Evolutionary conservation across 2,797 vertebrate species (phyloP), one percentile per base, ranked within the genome.

Genomic region (Periophthalmus magnuspinnatus): DNA sequence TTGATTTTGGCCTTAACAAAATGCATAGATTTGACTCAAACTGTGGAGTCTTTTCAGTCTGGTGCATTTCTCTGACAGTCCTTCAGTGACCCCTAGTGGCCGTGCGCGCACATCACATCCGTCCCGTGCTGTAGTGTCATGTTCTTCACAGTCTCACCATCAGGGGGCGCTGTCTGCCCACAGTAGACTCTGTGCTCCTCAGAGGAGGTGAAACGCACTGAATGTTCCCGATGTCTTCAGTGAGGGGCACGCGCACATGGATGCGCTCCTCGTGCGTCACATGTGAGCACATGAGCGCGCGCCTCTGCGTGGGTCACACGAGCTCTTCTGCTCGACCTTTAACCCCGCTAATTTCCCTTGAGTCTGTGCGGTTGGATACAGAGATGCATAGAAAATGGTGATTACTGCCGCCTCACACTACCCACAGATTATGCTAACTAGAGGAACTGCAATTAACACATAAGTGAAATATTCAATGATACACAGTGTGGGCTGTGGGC

Each of bases 401-500:
- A 88, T 88, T 82, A 82, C 74, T 50, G 55, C 65, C 65, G 75
- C 81, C 80, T 85, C 71, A 72, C 79, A 78, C 87, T 88, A 81
- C 81, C 83, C 85, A 85, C 86, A 89, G 85, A 82, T 89, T 89
- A 87, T 90, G 82, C 82, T 86, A 88, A 89, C 76, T 75, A 79
- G 72, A 83, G 80, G 65, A 82, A 85, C 73, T 69, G 48, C 79
- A 87, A 89, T 89, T 85, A 87, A 83, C 80, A 82, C 89, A 81
- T 80, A 70, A 80, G 64, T 73, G 68, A 78, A 83, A 83, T 71
- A 74, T 74, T 22, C 19, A n/a, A 60, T 77, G 72, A 68, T 72
- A 70, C 64, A 71, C 21, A 62, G 38, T 64, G 78, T 59, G 34
- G 65, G 71, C 1, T 84, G 81, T 78, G 22, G 5, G 28, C 55